Evolutionary conservation across 1,140 invertebrate species (phyloP).

Genomic region (Micrasema longulum): DNA sequence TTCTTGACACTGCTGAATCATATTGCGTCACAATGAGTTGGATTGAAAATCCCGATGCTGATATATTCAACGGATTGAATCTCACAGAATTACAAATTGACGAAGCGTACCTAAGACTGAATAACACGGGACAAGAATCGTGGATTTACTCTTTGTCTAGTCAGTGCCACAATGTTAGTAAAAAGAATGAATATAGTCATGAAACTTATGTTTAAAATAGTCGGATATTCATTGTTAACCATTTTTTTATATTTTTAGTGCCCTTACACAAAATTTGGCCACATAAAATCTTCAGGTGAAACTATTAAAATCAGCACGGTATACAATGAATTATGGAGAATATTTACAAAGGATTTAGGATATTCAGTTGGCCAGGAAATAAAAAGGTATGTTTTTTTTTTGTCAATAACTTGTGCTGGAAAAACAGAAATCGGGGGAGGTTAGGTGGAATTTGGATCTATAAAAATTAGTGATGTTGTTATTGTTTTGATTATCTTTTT

Average conservation of each 20-base stretch:
- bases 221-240: too few relatives aligned
- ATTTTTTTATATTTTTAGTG: conserved; percentile 58
- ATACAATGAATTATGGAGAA: conserved; percentile 58
- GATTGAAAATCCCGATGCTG: conserved; percentile 63
- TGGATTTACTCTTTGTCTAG: conserved; percentile 71
- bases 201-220: too few relatives aligned
- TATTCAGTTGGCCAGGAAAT: conserved; percentile 68
- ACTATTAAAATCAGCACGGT: conserved; percentile 61
- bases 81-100: conserved; percentile 68
- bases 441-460: too few relatives aligned
- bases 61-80: conserved; percentile 60
- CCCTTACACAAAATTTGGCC: conserved; percentile 63
- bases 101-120: conserved; percentile 69
- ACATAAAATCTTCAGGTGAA: conserved; percentile 46
- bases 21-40: conserved; percentile 56
- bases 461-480: too few relatives aligned
- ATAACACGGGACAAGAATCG: conserved; percentile 58
- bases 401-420: too few relatives aligned
- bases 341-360: conserved; percentile 59
- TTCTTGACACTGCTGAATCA: background rate
- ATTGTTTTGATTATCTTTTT: too few relatives aligned
- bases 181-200: too few relatives aligned
- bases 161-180: conserved; percentile 71
- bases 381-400: conserved; percentile 69
- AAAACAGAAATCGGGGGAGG: too few relatives aligned